Evolutionary conservation across 2,113 vertebrate species (phyloP), one percentile per base, ranked within the genome.

Genomic region (Ondatra zibethicus): DNA sequence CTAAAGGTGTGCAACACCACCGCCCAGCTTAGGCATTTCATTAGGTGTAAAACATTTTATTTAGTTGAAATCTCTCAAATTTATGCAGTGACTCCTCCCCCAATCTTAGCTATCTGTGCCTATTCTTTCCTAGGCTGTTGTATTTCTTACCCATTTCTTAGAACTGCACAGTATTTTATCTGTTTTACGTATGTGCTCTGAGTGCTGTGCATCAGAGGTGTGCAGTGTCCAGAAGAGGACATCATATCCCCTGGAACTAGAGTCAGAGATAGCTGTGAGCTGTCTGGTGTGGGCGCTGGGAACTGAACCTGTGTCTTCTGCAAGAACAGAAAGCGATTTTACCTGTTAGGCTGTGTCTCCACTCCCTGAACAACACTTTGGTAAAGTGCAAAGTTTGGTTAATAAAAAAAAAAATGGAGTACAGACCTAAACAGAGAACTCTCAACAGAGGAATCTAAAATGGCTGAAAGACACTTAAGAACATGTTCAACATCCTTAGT

Each of bases 41-140:
- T 84, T 92, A 66, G 75, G 78, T 42, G 45, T 88, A 29, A 87
- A 78, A 33, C 58, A 77, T 68, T 93, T 65, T 80, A 73, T 58
- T 42, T 66, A 61, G 82, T 68, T 73, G 92, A 66, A 82, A 39
- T 85, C 95, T 92, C 72, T 92, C 86, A 95, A 90, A 61, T 77
- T 50, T 36, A 8, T 76, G 36, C 76, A 19, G 45, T 84, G 29
- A 86, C 76, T 70, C 61, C 87, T 72, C 29, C 16, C 17, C 10
- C 29, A 7, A 27, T 58, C 89, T 76, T 47, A 73, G 63, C 31
- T 88, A 3, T 86, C 82, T 76, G 50, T 25, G 42, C n/a, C 50
- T 68, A 8, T 27, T 92, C 33, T 73, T 61, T 31, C 52, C 21
- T 84, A 75, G 68, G 93, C 10, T 52, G 16, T 78, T 89, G 23